Conservation (phyloP, 2,888 invertebrate genomes). For the Hoplodrina blanda region DNA sequence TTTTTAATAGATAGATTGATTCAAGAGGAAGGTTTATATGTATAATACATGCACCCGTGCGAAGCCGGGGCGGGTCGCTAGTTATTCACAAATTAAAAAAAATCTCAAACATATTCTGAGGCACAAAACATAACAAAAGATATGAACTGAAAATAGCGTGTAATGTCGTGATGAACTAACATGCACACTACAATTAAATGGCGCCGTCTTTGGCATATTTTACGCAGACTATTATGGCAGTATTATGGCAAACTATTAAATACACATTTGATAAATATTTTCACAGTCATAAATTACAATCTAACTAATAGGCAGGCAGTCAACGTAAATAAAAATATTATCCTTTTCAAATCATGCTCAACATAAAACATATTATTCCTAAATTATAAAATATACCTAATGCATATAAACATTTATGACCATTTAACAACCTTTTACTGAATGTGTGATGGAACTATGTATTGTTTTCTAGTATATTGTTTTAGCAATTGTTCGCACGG, state of each 20-base stretch:
- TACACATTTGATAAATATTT: constrained; percentile 21
- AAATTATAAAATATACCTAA: constrained; percentile 17
- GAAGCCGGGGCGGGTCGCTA: too few species aligned
- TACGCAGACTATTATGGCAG: constrained; percentile 49
- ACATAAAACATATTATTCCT: constrained; percentile 25
- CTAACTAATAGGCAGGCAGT: background rate
- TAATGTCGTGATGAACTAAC: constrained; percentile 28
- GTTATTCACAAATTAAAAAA: background rate
- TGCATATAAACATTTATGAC: background rate
- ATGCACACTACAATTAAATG: constrained; percentile 6
- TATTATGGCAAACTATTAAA: constrained; percentile 46
- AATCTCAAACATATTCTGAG: constrained; percentile 31
- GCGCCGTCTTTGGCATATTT: constrained; percentile 52
- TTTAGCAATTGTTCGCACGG: too few species aligned
- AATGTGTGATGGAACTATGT: background rate
- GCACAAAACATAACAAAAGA: constrained; percentile 44
- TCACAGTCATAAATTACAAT: constrained; percentile 20
- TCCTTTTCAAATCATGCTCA: constrained; percentile 34
- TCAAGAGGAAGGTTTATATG: too few species aligned
- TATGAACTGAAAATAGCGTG: constrained; percentile 26
- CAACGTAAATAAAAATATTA: constrained; percentile 17
- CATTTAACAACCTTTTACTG: background rate
- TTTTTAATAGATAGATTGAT: too few species aligned
- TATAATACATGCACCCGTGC: too few species aligned
- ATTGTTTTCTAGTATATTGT: too few species aligned